These are phyloP conservation scores for Falco peregrinus DNA, from an alignment of 2,797 vertebrate species.

Conservation along the genomic window DNA sequence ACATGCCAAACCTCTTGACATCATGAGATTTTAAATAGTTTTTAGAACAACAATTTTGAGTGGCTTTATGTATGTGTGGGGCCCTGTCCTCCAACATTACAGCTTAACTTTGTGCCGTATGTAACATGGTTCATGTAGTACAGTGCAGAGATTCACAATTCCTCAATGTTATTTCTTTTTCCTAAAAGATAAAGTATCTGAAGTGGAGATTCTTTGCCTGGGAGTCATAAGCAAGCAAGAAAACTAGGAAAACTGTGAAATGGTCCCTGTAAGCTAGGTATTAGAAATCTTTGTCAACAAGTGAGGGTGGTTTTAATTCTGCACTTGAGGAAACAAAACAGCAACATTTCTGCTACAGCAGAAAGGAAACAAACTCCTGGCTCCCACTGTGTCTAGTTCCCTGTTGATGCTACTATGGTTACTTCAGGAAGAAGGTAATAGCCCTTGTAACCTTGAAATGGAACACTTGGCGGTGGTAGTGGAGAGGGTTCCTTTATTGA, in stretches of 20 bases:
- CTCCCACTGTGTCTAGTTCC: background rate
- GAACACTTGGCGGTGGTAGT: background rate
- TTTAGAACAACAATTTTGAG: background rate
- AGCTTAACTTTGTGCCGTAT: background rate
- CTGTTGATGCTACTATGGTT: constrained; percentile 62
- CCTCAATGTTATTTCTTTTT: background rate
- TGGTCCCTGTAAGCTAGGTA: background rate
- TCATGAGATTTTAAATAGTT: background rate
- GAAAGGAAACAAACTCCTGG: background rate
- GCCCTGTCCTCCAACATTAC: background rate
- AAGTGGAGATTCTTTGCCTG: background rate
- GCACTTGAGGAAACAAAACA: background rate
- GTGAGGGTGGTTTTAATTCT: background rate
- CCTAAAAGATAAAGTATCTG: background rate
- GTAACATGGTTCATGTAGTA: background rate
- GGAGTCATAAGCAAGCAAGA: background rate
- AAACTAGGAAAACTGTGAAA: background rate
- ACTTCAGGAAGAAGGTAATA: constrained; percentile 51
- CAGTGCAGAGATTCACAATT: fast-evolving
- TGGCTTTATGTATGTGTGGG: background rate
- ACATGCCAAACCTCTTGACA: background rate
- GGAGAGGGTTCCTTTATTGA: background rate
- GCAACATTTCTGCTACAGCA: background rate
- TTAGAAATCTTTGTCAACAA: background rate
- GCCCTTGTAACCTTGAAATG: constrained; percentile 48